Base-by-base conservation (phyloP, 2,888 invertebrate species). In the Plebejus argus region DNA sequence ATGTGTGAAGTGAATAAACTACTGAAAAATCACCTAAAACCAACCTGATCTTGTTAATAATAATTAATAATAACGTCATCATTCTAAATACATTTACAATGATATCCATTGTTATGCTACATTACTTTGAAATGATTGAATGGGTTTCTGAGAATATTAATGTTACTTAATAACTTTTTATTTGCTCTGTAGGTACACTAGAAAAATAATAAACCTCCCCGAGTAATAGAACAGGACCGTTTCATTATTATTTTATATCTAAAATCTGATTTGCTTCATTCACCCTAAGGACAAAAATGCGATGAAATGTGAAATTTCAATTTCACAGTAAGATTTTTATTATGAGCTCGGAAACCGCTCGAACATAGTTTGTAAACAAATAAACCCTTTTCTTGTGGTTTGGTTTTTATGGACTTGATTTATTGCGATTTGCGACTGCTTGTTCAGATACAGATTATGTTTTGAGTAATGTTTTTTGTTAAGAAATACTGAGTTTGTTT, bases 281-380 rank as follows among this genome's bases (percentile, higher is more conserved):
- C 71, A n/a, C 77, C 77, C 77, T 77, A 39, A 58, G 35, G 77
- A 77, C 82, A 82, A 83, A 85, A 82, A 85, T 86, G 86, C 88
- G 85, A 85, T 84, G 83, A 87, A 74, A 89, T 88, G 87, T 87
- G 86, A 91, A 90, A 89, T 90, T 91, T 91, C 89, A 90, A 91
- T 91, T 90, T 84, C 84, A 84, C 82, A 83, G 85, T 83, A 87
- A 88, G 85, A 89, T 89, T 90, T 89, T 91, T 90, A 89, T 87
- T 89, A 88, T 88, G 85, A 85, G 88, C 86, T 87, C 83, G 85
- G 84, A 82, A 88, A 86, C 86, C 84, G 85, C 86, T 88, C 85
- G 88, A 89, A 88, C 90, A 88, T 92, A 91, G 92, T 93, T 91
- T 89, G 89, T 86, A 91, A 93, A 93, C 93, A 92, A 93, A 92